phyloP scores from a whole-genome alignment of 2,113 vertebrate genomes.

The Calidris pugnax region DNA sequence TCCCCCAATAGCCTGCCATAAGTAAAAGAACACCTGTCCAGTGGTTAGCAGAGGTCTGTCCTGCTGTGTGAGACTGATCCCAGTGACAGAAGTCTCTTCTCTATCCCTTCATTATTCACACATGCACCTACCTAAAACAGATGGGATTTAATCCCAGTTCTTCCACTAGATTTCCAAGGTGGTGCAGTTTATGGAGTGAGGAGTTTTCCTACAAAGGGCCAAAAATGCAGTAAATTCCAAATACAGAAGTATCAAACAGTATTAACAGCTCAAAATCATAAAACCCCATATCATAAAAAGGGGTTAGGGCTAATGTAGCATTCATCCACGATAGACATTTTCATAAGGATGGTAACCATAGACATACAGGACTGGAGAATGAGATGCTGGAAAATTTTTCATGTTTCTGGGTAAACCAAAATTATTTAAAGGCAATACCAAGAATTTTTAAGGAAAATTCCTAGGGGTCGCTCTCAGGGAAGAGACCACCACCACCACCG shows the following conservation, averaged over 20 bases:
- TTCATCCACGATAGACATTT: accelerated
- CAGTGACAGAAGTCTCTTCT: background rate
- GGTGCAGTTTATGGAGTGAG: background rate
- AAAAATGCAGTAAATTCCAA: background rate
- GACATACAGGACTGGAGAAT: background rate
- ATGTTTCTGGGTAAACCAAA: background rate
- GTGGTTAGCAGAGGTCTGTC: too few species aligned
- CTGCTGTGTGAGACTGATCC: accelerated
- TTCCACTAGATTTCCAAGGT: background rate
- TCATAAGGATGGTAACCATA: background rate
- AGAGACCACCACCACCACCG: background rate
- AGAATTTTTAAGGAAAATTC: background rate
- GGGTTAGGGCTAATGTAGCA: background rate
- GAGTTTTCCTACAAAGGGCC: background rate
- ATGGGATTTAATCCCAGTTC: background rate
- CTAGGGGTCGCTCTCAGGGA: background rate
- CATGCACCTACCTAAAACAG: background rate
- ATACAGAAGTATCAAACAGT: background rate
- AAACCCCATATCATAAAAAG: accelerated
- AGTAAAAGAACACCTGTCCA: background rate
- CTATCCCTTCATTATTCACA: background rate
- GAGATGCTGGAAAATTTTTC: background rate
- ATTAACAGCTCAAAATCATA: background rate
- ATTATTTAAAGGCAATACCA: background rate
- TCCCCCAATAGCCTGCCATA: accelerated